phyloP scores from a whole-genome alignment of 2,888 invertebrate genomes.

The Caenorhabditis imperialis region DNA sequence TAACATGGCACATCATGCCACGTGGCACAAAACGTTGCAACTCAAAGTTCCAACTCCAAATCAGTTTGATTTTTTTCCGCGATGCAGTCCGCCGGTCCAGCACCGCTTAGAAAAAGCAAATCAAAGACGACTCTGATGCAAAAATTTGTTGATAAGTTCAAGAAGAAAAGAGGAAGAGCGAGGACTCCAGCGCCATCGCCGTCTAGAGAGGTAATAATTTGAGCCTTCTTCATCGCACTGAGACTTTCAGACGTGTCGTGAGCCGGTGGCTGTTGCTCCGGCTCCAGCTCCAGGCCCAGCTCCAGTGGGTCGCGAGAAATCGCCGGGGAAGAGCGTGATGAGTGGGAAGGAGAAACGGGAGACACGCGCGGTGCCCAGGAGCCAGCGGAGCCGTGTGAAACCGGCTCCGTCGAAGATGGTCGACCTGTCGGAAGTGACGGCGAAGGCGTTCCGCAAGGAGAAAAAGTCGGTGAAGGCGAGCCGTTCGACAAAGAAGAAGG shows the following conservation, averaged over 20 bases:
- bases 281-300: neutral
- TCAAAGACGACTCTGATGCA: conserved; percentile 35
- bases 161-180: conserved; percentile 22
- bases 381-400: neutral
- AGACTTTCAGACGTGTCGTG: too few species aligned
- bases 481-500: conserved; percentile 7
- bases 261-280: too few species aligned
- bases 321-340: conserved; percentile 2
- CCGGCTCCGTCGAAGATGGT: neutral
- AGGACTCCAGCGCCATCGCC: conserved; percentile 7
- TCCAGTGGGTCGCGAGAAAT: conserved; percentile 18
- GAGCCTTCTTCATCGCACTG: too few species aligned
- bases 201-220: too few species aligned
- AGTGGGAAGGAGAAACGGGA: conserved; percentile 6
- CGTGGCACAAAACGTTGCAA: too few species aligned
- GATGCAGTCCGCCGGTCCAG: too few species aligned
- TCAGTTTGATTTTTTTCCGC: too few species aligned
- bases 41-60: too few species aligned
- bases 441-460: conserved; percentile 5
- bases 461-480: conserved; percentile 2
- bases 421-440: conserved; percentile 28
- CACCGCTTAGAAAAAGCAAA: conserved; percentile 18
- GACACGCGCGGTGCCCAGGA: conserved; percentile 12
- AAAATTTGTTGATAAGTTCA: conserved; percentile 41
- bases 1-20: too few species aligned